Evolutionary conservation across 2,113 vertebrate species (phyloP), one percentile per base, ranked within the genome.

Genomic region (Pao palembangensis): DNA sequence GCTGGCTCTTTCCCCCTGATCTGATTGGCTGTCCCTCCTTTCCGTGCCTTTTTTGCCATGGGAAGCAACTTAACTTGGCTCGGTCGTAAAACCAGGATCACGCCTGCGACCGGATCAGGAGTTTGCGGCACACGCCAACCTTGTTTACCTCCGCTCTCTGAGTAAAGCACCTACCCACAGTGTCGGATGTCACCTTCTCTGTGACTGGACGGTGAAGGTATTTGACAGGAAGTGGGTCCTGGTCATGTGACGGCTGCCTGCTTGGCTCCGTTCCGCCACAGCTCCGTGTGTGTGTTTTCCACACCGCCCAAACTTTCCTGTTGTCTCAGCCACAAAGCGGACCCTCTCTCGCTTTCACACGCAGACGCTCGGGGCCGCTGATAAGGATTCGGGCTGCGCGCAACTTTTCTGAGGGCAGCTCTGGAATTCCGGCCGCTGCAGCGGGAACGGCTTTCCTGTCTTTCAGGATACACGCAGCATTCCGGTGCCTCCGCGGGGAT

Each of bases 391-490:
- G 34, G 8, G 8, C 31, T 34, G 31, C 23, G 23, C 23, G 25
- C 25, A 28, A 12, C 34, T 38, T 38, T 12, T 38, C 44, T 5
- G 44, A 47, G 44, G 44, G 44, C 44, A 38, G 34, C 34, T 38
- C 11, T 47, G 15, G 44, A n/a, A 47, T 16, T 16, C 6, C 15
- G 43, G 43, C 13, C 4, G 43, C 4, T 44, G 43, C 43, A 85
- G 61, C 70, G 63, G 68, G 55, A 80, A 60, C 71, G 69, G 81
- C 73, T 85, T 88, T 88, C 86, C 84, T 88, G 84, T 75, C 76
- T 78, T 84, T 82, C 86, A 88, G 84, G 84, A 88, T 84, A 82
- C 81, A 76, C 51, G 56, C 71, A 61, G 71, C 76, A 73, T 80
- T 85, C 86, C 80, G 78, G 83, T 70, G 76, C 79, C 70, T 84